These are phyloP conservation scores for Drosophila acutilabella DNA, from an alignment of 2,888 invertebrate genomes.

Conservation along the genomic window DNA sequence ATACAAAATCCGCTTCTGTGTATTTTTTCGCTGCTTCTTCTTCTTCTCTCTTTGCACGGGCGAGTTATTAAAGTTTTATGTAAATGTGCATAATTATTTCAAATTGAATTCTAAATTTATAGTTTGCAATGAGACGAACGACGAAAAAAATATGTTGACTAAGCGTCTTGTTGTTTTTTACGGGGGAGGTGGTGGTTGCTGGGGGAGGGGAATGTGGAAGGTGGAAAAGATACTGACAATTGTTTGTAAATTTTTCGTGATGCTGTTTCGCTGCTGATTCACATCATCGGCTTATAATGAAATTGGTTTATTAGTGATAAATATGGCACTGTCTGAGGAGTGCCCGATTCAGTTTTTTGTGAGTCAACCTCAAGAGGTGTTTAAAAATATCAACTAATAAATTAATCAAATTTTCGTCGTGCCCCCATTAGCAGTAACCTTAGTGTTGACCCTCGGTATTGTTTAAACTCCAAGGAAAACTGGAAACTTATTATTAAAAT, in stretches of 20 bases:
- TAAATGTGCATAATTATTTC: slow-evolving; percentile 77
- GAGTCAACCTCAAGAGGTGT: slow-evolving; percentile 44
- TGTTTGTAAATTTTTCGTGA: slow-evolving; percentile 57
- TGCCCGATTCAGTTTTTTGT: slow-evolving; percentile 35
- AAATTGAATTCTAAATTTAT: slow-evolving; percentile 79
- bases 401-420: slow-evolving; percentile 19
- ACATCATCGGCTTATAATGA: slow-evolving; percentile 70
- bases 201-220: neutral
- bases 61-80: slow-evolving; percentile 71
- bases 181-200: neutral
- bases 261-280: slow-evolving; percentile 62
- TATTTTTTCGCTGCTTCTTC: slow-evolving; percentile 20
- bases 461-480: neutral
- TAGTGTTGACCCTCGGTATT: slow-evolving; percentile 2
- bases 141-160: slow-evolving; percentile 50
- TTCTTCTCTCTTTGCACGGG: slow-evolving; percentile 49
- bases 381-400: slow-evolving; percentile 47
- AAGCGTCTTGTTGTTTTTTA: slow-evolving; percentile 40
- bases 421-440: slow-evolving; percentile 10
- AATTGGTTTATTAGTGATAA: slow-evolving; percentile 76
- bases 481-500: slow-evolving; percentile 36
- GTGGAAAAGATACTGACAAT: slow-evolving; percentile 32
- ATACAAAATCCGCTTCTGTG: slow-evolving; percentile 51
- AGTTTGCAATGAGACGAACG: slow-evolving; percentile 72
- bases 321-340: slow-evolving; percentile 61